Base-by-base conservation (phyloP, 2,113 vertebrate genomes). In the Otocyon megalotis region DNA sequence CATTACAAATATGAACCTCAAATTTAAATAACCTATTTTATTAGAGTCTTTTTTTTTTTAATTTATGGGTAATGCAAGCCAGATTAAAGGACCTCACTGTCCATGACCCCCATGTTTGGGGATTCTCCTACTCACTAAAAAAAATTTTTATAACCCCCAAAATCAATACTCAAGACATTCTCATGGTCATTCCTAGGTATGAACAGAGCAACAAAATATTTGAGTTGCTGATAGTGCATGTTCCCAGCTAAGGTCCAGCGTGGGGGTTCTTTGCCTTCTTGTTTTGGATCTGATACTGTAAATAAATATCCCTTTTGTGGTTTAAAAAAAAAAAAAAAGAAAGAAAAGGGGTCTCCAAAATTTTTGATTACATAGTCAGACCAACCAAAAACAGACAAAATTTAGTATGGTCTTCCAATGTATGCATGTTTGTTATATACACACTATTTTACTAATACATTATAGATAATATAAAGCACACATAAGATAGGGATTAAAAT, bases 111-210 rank as follows among this genome's bases (percentile, higher is more conserved):
- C n/a, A 56, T 77, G 90, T 79, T 62, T 83, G n/a, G 67, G 19
- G 90, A 88, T 96, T 87, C 30, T 89, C 32, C 24, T 94, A 37
- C 54, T 91, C 54, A 58, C 32, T 90, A 19, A 88, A 83, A 76
- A 14, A 19, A 2, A 19, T 65, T 94, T 84, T 86, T 96, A 50
- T 71, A 79, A 65, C 7, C 15, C 43, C 56, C 35, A 1, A 71
- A 87, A 91, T 72, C 76, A 88, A 30, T 87, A 77, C 3, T 32
- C 14, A 24, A 24, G 17, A 12, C 50, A 62, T 5, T 54, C 92
- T 72, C 56, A 43, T 12, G 24, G 20, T 91, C 35, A 93, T 84
- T 88, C 67, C 19, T 53, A 91, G 60, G 83, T 3, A 60, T 12
- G 12, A 60, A 17, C 5, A 88, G 62, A 80, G 3, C 4, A 3